Percentiles rank a stretch among this genome's conserved stretches.
These are phyloP conservation scores for Temnothorax rugatulus DNA, from an alignment of 2,888 invertebrate genomes.

Conservation along the genomic window DNA sequence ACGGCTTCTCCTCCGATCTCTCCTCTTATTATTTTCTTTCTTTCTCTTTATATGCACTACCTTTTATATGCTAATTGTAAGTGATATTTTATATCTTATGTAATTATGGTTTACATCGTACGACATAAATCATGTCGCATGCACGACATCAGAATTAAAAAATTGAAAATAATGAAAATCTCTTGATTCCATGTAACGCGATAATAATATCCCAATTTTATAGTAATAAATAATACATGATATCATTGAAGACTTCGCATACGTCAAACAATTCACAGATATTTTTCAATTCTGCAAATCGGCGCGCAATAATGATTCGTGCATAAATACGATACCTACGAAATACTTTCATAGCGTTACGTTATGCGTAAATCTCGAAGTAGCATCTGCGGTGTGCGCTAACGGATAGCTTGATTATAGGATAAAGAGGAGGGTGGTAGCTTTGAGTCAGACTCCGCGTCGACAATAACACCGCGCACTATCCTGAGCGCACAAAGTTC, in stretches of 20 bases:
- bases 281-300: background rate
- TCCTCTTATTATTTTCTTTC: background rate
- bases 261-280: background rate
- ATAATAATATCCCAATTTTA: background rate
- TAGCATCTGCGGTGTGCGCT: constrained; percentile 43
- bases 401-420: constrained; percentile 79
- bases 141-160: constrained; percentile 36
- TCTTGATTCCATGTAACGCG: background rate
- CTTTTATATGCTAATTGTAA: constrained; percentile 25
- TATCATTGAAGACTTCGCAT: background rate
- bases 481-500: constrained; percentile 88
- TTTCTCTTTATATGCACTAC: constrained; percentile 27
- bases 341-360: constrained; percentile 11
- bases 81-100: constrained; percentile 35
- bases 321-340: constrained; percentile 4
- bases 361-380: constrained; percentile 22
- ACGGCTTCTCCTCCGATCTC: background rate
- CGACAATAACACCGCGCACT: constrained; percentile 91
- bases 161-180: constrained; percentile 4
- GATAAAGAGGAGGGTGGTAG: constrained; percentile 89
- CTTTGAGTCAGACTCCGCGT: constrained; percentile 92
- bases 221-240: background rate
- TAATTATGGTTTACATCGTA: constrained; percentile 35
- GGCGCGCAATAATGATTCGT: constrained; percentile 19
- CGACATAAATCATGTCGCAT: constrained; percentile 32